These are phyloP conservation scores for Intellagama lesueurii DNA, from an alignment of 2,797 vertebrate genomes.

Conservation along the genomic window DNA sequence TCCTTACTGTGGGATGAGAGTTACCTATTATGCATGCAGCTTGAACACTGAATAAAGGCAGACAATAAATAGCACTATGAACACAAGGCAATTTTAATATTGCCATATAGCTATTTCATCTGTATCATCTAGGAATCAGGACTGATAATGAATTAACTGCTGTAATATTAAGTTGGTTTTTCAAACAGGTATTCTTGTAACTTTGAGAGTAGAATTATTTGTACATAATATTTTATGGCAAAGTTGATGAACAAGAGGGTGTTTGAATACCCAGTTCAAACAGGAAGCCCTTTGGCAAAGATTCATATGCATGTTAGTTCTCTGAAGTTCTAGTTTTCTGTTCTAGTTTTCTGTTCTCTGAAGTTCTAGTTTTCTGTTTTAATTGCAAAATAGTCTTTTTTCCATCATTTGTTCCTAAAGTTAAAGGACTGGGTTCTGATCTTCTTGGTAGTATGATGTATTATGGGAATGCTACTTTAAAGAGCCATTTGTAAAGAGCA, in stretches of 20 bases:
- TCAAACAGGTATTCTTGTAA: too few relatives aligned
- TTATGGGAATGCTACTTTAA: background rate
- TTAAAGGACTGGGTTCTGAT: background rate
- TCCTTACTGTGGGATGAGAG: background rate
- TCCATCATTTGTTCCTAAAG: background rate
- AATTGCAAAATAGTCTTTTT: background rate
- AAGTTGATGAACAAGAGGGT: too few relatives aligned
- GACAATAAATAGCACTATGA: background rate
- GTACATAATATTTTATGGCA: too few relatives aligned
- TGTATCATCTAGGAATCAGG: background rate
- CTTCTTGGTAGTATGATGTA: background rate
- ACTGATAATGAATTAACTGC: background rate
- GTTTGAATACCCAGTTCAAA: too few relatives aligned
- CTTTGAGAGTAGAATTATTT: too few relatives aligned
- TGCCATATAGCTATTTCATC: background rate
- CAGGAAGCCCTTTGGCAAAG: too few relatives aligned
- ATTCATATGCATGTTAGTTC: too few relatives aligned
- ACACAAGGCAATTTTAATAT: constrained; percentile 25
- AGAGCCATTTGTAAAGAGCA: background rate
- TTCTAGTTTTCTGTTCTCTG: too few relatives aligned
- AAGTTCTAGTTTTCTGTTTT: too few relatives aligned
- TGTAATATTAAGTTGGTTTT: background rate
- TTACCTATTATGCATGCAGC: background rate
- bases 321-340: too few relatives aligned
- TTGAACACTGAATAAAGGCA: background rate